Evolutionary conservation across 1,140 invertebrate species (phyloP).

Genomic region (Trachymyrmex septentrionalis): DNA sequence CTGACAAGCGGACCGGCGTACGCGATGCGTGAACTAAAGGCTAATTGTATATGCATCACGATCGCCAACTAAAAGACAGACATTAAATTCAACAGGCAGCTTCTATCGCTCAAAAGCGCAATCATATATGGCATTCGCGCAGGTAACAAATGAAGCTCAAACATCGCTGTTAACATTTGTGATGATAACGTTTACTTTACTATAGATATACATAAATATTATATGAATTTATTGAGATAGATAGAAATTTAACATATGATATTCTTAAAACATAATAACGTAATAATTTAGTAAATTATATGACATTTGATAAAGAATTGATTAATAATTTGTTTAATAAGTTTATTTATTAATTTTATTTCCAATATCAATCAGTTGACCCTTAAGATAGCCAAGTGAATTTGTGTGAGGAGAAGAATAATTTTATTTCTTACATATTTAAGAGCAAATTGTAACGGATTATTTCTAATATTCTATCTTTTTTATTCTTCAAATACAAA

Average conservation of each 20-base stretch:
- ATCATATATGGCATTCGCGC: neutral
- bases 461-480: neutral
- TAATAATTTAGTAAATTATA: slow-evolving; percentile 17
- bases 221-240: neutral
- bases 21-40: slow-evolving; percentile 67
- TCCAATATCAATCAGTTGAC: too few species aligned
- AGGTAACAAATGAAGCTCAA: neutral
- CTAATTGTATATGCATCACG: slow-evolving; percentile 57
- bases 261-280: neutral
- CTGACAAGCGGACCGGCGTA: slow-evolving; percentile 16
- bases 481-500: neutral
- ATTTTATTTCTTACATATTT: neutral
- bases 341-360: too few species aligned
- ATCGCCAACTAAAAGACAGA: slow-evolving; percentile 62
- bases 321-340: too few species aligned
- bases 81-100: slow-evolving; percentile 30
- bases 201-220: neutral
- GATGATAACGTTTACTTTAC: too few species aligned
- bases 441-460: neutral
- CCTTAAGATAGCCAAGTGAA: neutral
- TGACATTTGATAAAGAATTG: too few species aligned
- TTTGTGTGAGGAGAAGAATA: neutral
- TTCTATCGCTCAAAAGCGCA: neutral
- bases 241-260: neutral
- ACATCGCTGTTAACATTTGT: neutral